Base-by-base conservation (phyloP, 2,888 invertebrate species). In the Drosophila testacea region DNA sequence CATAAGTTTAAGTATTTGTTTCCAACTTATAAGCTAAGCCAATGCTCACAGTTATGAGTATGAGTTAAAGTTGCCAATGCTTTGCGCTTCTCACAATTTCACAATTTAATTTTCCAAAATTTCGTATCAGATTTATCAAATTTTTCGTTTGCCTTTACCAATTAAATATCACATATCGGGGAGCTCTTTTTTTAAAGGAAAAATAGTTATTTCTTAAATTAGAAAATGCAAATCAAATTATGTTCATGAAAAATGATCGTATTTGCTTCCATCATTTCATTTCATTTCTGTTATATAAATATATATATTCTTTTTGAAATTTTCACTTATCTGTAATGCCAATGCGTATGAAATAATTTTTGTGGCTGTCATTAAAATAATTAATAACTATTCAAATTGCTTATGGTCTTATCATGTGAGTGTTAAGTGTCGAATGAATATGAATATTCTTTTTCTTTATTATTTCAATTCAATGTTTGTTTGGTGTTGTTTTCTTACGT, bases 91-190 rank as follows among this genome's bases (percentile, higher is more conserved):
- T 61, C 36, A 50, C 42, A 42, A 50, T 51, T 67, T 68, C 59
- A 63, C 54, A 68, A 76, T 73, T 73, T 56, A 60, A 63, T 60
- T 77, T 63, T 52, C 36, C 47, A 62, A 65, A 69, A 54, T 47
- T 60, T 50, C 56, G 32, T 60, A 64, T 78, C 44, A 41, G 22
- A 55, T 59, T 52, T 38, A 65, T 54, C 44, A 66, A 70, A 62
- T 42, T 64, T 63, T 81, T 54, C 52, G 54, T 69, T 63, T 44
- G 56, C 56, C 32, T 62, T 78, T 71, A 84, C 64, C 69, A 86
- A 86, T 90, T 90, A 81, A 83, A 90, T 91, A 91, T 91, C 91
- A 91, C 91, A 91, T 91, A 81, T 91, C 89, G 89, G 91, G 83
- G 91, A 91, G 91, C 91, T 91, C 91, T 91, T 89, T 89, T 86